Percentiles rank a stretch among this genome's conserved stretches.
Conservation (phyloP, 2,113 vertebrate genomes). For the Prietella phreatophila region DNA sequence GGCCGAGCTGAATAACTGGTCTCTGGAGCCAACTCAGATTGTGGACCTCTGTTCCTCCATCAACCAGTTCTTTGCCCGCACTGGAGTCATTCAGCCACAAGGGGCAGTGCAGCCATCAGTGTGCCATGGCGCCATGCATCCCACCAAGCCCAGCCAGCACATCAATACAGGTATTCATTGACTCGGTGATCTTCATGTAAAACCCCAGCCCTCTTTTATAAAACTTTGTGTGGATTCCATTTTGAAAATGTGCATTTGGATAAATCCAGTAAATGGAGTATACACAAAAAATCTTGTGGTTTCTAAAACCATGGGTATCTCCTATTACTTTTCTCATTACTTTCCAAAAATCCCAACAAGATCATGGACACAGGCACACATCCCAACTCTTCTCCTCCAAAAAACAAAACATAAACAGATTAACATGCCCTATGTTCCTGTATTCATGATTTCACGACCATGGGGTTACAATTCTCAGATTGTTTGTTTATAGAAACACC, state of each 20-base stretch:
- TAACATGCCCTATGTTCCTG: background rate
- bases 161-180: constrained; percentile 77
- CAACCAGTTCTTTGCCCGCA: constrained; percentile 90
- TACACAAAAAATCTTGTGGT: background rate
- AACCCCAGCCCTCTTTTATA: background rate
- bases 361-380: background rate
- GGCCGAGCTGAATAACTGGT: constrained; percentile 92
- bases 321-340: background rate
- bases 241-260: background rate
- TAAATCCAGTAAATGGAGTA: background rate
- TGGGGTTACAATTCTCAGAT: background rate
- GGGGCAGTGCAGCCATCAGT: constrained; percentile 81
- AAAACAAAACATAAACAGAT: background rate
- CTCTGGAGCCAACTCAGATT: constrained; percentile 87
- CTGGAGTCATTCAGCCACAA: constrained; percentile 86
- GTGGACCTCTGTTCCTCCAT: constrained; percentile 92
- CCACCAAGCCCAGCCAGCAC: constrained; percentile 84
- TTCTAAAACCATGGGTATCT: background rate
- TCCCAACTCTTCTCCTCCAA: background rate
- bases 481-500: background rate
- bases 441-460: background rate
- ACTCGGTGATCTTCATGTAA: background rate
- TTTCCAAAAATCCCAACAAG: background rate
- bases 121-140: constrained; percentile 85
- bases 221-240: background rate